Evolutionary conservation across 2,797 vertebrate species (phyloP).

Genomic region (Melanotaenia maccullochi): DNA sequence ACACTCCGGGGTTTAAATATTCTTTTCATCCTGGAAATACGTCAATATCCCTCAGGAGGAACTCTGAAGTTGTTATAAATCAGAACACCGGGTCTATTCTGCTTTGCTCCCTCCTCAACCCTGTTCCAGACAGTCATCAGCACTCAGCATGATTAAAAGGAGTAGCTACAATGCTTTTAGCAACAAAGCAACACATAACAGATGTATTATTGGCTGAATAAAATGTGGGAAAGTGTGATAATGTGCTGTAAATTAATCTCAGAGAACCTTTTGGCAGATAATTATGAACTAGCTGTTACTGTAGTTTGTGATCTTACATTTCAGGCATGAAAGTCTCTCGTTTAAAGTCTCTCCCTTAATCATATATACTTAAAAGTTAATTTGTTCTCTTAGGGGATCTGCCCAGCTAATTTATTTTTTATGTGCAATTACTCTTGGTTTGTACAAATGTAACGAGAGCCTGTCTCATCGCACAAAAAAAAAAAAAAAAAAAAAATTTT

Average conservation of each 20-base stretch:
- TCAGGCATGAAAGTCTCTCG: not conserved
- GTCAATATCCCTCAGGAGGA: not conserved
- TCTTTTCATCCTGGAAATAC: not conserved
- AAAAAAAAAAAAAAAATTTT: not conserved
- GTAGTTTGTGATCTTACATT: not conserved
- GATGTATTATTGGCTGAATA: not conserved
- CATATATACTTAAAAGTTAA: slow-evolving; percentile 10
- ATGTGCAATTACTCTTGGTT: slow-evolving; percentile 14
- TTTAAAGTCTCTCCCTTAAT: slow-evolving; percentile 10
- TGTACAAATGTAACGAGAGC: not conserved
- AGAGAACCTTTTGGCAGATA: not conserved
- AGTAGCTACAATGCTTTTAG: not conserved
- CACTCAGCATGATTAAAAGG: not conserved
- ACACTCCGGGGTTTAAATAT: not conserved
- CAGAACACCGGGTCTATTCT: not conserved
- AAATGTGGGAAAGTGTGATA: not conserved
- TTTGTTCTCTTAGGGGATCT: slow-evolving; percentile 7
- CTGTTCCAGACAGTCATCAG: not conserved
- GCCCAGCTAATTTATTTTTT: slow-evolving; percentile 6
- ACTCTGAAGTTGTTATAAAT: not conserved
- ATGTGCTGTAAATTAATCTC: not conserved
- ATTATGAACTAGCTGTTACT: not conserved
- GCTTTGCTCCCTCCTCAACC: not conserved
- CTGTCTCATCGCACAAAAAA: not conserved
- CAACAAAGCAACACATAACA: not conserved